phyloP scores from a whole-genome alignment of 1,140 invertebrate genomes.

The Maconellicoccus hirsutus region DNA sequence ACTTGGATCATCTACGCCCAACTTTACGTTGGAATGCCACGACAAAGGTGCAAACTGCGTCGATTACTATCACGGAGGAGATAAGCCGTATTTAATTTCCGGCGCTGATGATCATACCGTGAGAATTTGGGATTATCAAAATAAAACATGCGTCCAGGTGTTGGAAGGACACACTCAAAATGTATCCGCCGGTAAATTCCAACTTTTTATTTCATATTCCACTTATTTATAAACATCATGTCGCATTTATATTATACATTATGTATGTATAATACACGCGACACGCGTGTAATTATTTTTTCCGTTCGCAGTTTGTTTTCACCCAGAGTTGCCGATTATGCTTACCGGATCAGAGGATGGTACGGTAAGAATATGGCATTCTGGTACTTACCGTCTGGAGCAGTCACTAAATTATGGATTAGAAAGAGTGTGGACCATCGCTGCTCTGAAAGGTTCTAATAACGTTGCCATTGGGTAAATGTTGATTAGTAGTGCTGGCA shows the following conservation, averaged over 20 bases:
- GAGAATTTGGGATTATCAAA: conserved; percentile 99
- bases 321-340: conserved; percentile 94
- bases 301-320: conserved; percentile 68
- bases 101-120: conserved; percentile 95
- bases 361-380: conserved; percentile 93
- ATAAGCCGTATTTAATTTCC: conserved; percentile 98
- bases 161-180: conserved; percentile 95
- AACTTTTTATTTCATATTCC: not conserved
- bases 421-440: conserved; percentile 95
- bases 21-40: conserved; percentile 97
- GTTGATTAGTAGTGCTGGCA: not conserved
- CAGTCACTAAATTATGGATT: conserved; percentile 96
- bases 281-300: not conserved
- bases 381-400: conserved; percentile 92
- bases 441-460: conserved; percentile 89
- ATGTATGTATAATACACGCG: too few species aligned
- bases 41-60: conserved; percentile 99
- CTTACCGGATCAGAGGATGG: conserved; percentile 96
- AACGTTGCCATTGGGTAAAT: conserved; percentile 80
- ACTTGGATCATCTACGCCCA: conserved; percentile 87
- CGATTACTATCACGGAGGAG: conserved; percentile 99
- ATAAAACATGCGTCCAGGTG: conserved; percentile 98
- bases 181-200: conserved; percentile 52
- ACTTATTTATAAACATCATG: too few species aligned
- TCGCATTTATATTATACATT: not conserved